Base-by-base conservation (phyloP, 1,140 invertebrate genomes). In the Aphelinus atriplicis region DNA sequence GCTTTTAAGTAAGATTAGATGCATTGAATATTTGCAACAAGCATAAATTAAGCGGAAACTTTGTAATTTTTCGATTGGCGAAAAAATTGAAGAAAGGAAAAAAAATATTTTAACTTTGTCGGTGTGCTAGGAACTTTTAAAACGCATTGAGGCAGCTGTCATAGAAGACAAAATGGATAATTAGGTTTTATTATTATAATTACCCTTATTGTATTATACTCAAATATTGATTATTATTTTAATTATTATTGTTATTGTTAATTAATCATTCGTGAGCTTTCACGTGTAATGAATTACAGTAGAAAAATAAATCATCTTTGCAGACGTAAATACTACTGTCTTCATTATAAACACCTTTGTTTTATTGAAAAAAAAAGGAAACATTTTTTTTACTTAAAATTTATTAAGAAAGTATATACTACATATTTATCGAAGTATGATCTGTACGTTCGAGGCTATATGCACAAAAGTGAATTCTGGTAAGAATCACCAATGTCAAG, bases 141-240 rank as follows among this genome's bases (percentile, higher is more conserved):
- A 83, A 84, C 81, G 86, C 86, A 88, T 87, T 87, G 87, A 88
- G 87, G 87, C 87, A 88, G 87, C 87, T 88, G 87, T 88, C 87
- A 88, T 77, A 83, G 78, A 79, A 86, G 85, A 74, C 73, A 80
- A 86, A 80, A 83, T 80, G 80, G 81, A 84, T 78, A 86, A 86
- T 85, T 85, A 84, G 83, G 80, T 86, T 86, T 85, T 83, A 78
- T 81, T 79, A 81, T 83, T 82, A 80, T 84, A 81, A 83, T 83
- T 82, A 80, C 72, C 73, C 64, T 82, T 64, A 84, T 80, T 83
- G 81, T 84, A 84, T 86, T 84, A 84, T 85, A 83, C 80, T 82
- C 81, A 80, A 76, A 79, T 82, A 83, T 81, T 83, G 71, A 78
- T 83, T 82, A 81, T 80, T 82, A 83, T 78, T 79, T 74, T 83